Conservation (phyloP, 2,797 vertebrate species). For the Orientallactaga sibirica region DNA sequence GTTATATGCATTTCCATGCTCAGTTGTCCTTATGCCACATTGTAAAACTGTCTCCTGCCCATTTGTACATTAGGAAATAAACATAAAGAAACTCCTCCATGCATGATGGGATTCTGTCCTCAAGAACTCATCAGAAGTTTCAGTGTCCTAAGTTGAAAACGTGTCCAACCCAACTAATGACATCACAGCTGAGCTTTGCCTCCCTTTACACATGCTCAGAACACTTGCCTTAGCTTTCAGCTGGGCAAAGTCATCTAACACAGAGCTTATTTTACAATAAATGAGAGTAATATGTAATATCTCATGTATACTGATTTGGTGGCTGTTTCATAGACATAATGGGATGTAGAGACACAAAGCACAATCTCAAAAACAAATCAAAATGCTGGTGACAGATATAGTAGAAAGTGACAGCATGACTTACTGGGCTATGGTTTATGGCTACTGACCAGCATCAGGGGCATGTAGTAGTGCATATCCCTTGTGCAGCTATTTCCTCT, state of each 20-base stretch:
- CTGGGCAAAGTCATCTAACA: no score
- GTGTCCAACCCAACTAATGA: background rate
- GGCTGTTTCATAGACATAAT: background rate
- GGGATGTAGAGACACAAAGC: background rate
- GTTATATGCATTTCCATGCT: no score
- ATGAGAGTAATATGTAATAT: background rate
- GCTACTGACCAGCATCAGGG: background rate
- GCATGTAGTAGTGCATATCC: no score
- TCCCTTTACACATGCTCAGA: no score
- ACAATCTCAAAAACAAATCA: no score
- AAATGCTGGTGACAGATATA: background rate
- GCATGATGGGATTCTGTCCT: background rate
- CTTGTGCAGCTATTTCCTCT: no score
- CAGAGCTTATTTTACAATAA: background rate
- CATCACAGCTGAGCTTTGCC: background rate
- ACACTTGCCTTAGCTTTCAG: no score
- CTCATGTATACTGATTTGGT: background rate
- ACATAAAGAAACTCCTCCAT: background rate
- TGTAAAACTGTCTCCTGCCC: background rate
- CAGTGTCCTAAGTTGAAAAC: background rate
- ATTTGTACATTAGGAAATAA: conserved; percentile 12
- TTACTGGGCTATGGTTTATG: background rate
- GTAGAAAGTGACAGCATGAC: no score
- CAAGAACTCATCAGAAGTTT: background rate
- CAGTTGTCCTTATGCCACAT: background rate